These are phyloP conservation scores for Toxostoma redivivum DNA, from an alignment of 2,113 vertebrate genomes.

Conservation along the genomic window DNA sequence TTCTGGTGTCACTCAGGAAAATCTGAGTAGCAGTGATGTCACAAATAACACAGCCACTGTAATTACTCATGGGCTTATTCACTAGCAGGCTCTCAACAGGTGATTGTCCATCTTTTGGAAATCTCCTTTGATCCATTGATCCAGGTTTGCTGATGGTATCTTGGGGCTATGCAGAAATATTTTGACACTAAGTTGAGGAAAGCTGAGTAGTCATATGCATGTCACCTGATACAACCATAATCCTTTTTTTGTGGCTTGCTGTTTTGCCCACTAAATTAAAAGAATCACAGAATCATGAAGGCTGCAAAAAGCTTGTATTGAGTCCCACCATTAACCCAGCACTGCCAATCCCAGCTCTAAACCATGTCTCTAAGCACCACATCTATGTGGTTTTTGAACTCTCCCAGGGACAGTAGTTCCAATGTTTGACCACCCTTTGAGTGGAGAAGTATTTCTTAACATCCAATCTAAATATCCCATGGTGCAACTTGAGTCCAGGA, in stretches of 20 bases:
- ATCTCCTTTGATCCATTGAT: not conserved
- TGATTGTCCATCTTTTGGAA: not conserved
- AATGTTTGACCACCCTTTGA: not conserved
- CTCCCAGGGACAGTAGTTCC: not conserved
- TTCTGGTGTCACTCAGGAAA: constrained; percentile 40
- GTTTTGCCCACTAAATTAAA: not conserved
- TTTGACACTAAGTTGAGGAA: not conserved
- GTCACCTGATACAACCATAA: not conserved
- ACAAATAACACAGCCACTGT: not conserved
- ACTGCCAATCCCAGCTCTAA: not conserved
- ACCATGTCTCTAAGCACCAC: not conserved
- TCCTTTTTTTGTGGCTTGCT: not conserved
- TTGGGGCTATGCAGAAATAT: not conserved
- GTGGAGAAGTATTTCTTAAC: not conserved
- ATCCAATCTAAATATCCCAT: not conserved
- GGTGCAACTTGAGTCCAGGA: not conserved
- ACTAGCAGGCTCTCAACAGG: not conserved
- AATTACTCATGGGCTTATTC: not conserved
- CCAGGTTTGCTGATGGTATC: not conserved
- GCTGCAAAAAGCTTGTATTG: fast-evolving
- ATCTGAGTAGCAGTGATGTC: not conserved
- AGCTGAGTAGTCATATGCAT: not conserved
- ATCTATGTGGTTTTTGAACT: not conserved
- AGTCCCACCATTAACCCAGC: not conserved
- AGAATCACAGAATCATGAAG: not conserved